Percentiles rank a stretch among this genome's conserved stretches.
These are phyloP conservation scores for Phortica okadai DNA, from an alignment of 2,888 invertebrate genomes.

Conservation along the genomic window DNA sequence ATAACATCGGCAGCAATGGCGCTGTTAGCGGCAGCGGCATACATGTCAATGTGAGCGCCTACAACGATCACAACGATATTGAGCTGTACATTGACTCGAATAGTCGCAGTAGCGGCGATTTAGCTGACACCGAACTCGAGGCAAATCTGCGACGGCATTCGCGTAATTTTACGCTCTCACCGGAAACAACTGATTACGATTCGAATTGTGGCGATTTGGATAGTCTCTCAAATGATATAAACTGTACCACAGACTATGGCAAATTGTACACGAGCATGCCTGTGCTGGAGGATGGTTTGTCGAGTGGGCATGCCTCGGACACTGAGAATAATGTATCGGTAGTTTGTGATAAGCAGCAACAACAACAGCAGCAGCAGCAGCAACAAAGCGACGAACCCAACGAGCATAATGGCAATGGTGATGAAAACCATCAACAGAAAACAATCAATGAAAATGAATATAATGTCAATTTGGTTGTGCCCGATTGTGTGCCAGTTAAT, in stretches of 20 bases:
- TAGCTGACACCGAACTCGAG: slow-evolving; percentile 74
- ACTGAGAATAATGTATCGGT: slow-evolving; percentile 85
- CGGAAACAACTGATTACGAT: slow-evolving; percentile 94
- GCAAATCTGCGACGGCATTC: slow-evolving; percentile 78
- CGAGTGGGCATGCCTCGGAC: slow-evolving; percentile 95
- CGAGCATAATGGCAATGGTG: slow-evolving; percentile 49
- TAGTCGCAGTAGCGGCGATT: slow-evolving; percentile 75
- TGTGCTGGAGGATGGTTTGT: slow-evolving; percentile 93
- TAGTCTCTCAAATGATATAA: slow-evolving; percentile 79
- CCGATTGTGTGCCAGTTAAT: slow-evolving; percentile 44
- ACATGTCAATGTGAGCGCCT: slow-evolving; percentile 48
- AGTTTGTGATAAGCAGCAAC: slow-evolving; percentile 61
- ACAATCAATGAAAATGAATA: slow-evolving; percentile 59
- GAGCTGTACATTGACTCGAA: slow-evolving; percentile 76
- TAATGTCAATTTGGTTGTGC: slow-evolving; percentile 47
- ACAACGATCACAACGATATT: slow-evolving; percentile 74
- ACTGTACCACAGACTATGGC: slow-evolving; percentile 79
- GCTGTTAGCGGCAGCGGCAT: slow-evolving; percentile 53
- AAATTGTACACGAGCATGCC: slow-evolving; percentile 89
- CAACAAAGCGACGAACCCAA: slow-evolving; percentile 36
- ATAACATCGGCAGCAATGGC: not conserved
- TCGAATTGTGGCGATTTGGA: slow-evolving; percentile 87
- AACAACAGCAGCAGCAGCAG: slow-evolving; percentile 45
- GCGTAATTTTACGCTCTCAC: slow-evolving; percentile 92
- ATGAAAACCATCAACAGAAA: slow-evolving; percentile 50